phyloP scores from a whole-genome alignment of 2,888 invertebrate genomes.

The Candidula unifasciata region DNA sequence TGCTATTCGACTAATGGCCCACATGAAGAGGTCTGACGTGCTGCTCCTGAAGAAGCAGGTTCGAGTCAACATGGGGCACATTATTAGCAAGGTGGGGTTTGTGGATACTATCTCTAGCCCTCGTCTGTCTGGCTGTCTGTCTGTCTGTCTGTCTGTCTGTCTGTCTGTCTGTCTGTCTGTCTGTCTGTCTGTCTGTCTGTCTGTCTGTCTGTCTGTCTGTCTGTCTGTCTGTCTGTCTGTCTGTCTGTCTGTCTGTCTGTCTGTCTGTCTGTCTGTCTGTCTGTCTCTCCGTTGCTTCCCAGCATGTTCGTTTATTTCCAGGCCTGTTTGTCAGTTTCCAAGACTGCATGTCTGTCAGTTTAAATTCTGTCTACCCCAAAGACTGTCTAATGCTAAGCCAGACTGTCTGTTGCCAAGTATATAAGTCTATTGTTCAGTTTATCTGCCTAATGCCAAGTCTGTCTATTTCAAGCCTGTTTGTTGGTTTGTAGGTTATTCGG shows the following conservation, averaged over 20 bases:
- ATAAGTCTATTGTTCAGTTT: too few species aligned
- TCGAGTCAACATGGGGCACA: constrained; percentile 53
- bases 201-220: background rate
- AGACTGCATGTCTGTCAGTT: too few species aligned
- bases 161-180: background rate
- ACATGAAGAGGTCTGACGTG: constrained; percentile 11
- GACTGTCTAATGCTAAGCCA: too few species aligned
- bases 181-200: background rate
- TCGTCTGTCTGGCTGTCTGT: background rate
- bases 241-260: constrained; percentile 25
- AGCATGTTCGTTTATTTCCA: too few species aligned
- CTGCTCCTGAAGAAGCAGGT: background rate
- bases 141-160: background rate
- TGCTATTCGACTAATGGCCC: constrained; percentile 56
- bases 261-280: constrained; percentile 38
- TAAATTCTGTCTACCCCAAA: too few species aligned
- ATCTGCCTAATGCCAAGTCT: too few species aligned
- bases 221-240: background rate
- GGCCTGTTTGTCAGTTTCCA: too few species aligned
- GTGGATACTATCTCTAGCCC: background rate
- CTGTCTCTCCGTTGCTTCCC: too few species aligned
- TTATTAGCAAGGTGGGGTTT: constrained; percentile 53
- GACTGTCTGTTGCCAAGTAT: too few species aligned
- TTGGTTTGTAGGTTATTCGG: too few species aligned
- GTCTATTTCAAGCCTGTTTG: too few species aligned